Conservation (phyloP, 2,888 invertebrate genomes). For the Athalia cordata region DNA sequence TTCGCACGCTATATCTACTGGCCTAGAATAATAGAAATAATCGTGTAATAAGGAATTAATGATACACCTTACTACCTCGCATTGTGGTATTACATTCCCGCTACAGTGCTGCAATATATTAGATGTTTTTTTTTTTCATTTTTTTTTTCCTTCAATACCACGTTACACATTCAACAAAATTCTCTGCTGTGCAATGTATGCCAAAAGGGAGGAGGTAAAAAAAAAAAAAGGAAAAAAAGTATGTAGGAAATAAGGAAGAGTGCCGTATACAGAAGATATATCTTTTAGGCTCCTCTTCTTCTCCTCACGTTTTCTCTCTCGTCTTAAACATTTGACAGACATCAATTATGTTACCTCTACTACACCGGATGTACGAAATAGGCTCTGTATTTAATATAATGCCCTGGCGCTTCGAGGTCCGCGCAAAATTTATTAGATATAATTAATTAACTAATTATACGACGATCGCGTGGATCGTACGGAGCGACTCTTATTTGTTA, state of each 20-base stretch:
- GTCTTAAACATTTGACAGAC: no score
- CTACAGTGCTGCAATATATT: background rate
- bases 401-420: no score
- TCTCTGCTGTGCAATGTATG: no score
- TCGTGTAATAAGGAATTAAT: slow-evolving; percentile 37
- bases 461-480: no score
- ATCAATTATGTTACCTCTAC: no score
- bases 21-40: background rate
- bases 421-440: no score
- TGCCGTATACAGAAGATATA: background rate
- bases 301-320: no score
- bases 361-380: no score
- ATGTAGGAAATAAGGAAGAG: background rate
- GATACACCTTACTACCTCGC: slow-evolving; percentile 17
- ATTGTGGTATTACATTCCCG: slow-evolving; percentile 8
- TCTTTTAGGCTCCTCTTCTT: no score
- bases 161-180: background rate
- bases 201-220: background rate
- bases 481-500: no score
- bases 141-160: background rate
- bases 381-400: no score
- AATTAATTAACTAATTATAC: no score
- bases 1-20: slow-evolving; percentile 66
- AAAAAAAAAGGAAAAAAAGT: background rate
- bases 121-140: background rate